Percentiles rank a stretch among this genome's conserved stretches.
Evolutionary conservation across 37 sponge, comb jelly and placozoan genomes (phyloP).

Genomic region (Eunapius fragilis): DNA sequence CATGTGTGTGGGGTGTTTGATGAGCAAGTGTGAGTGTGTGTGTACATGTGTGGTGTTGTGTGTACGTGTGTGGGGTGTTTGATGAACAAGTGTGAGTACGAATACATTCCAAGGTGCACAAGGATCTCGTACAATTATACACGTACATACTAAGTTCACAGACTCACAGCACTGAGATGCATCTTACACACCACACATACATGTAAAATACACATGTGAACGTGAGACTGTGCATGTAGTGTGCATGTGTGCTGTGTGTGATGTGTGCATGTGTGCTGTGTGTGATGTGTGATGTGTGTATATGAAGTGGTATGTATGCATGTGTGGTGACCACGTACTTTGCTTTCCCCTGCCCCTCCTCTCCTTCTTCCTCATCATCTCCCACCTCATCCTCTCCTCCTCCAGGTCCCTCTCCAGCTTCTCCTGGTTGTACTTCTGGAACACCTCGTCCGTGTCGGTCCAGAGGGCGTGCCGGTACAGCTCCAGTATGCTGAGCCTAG

Average conservation of each 20-base stretch:
- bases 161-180: no score
- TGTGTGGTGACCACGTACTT: not conserved
- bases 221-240: no score
- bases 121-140: no score
- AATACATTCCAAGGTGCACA: no score
- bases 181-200: no score
- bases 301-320: not conserved
- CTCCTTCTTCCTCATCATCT: not conserved
- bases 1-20: not conserved
- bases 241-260: not conserved
- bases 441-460: not conserved
- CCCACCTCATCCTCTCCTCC: not conserved
- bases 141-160: no score
- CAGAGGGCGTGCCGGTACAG: not conserved
- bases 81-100: not conserved
- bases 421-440: conserved; percentile 4
- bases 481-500: not conserved
- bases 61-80: no score
- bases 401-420: not conserved
- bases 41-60: not conserved
- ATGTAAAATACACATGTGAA: not conserved
- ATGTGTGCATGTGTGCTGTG: not conserved
- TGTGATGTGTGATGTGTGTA: not conserved
- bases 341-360: not conserved
- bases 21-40: not conserved